Conservation (phyloP, 2,888 invertebrate genomes). For the Amphipoea lucens region DNA sequence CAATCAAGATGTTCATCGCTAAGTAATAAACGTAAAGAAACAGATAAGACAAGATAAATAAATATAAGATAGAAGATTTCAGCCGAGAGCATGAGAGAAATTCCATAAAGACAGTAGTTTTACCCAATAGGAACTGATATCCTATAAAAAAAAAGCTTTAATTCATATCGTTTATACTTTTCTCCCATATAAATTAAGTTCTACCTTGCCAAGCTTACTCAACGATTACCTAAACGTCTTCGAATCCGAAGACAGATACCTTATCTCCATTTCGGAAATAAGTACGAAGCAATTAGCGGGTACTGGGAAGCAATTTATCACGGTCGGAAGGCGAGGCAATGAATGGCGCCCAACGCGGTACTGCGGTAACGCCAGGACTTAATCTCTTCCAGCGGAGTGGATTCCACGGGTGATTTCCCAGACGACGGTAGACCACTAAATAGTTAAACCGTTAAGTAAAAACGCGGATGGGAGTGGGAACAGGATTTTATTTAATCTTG, state of each 20-base stretch:
- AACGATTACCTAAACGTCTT: constrained; percentile 2
- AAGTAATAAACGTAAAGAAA: constrained; percentile 1
- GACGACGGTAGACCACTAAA: constrained; percentile 45
- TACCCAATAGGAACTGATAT: neutral
- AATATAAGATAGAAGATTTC: neutral
- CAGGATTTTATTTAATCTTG: constrained; percentile 1
- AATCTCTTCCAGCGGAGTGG: constrained; percentile 72
- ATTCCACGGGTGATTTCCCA: constrained; percentile 61
- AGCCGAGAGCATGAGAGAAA: neutral
- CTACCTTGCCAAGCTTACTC: neutral
- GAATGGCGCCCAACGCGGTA: constrained; percentile 56
- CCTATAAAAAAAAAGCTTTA: neutral
- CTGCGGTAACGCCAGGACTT: constrained; percentile 47
- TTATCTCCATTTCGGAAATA: constrained; percentile 42
- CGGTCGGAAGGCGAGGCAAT: constrained; percentile 59
- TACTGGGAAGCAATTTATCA: constrained; percentile 66
- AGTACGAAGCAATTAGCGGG: constrained; percentile 61
- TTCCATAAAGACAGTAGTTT: neutral
- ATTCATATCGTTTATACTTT: neutral
- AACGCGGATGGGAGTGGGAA: constrained; percentile 18
- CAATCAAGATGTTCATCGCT: constrained; percentile 3
- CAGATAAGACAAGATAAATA: neutral
- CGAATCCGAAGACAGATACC: constrained; percentile 9
- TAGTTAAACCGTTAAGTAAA: constrained; percentile 44
- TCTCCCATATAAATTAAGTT: neutral